Conservation (phyloP, 2,113 vertebrate genomes). For the Bufo bufo region DNA sequence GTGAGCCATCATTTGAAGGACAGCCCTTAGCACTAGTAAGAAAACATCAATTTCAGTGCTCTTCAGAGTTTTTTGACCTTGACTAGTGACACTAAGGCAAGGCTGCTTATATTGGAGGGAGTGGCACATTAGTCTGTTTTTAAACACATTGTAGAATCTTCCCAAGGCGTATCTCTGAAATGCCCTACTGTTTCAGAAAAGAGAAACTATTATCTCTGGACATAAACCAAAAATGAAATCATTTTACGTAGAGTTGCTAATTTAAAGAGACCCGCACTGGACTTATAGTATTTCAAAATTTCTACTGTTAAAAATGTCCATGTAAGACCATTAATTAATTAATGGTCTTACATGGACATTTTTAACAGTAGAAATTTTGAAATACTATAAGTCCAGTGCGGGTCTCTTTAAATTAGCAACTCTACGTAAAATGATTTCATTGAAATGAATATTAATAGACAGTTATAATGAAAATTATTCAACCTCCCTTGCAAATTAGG, state of each 20-base stretch:
- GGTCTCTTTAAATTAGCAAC: not conserved
- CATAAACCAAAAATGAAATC: slow-evolving; percentile 34
- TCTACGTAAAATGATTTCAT: slow-evolving; percentile 24
- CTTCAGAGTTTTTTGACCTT: not conserved
- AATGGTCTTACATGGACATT: too few relatives aligned
- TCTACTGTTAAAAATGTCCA: too few relatives aligned
- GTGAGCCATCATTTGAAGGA: not conserved
- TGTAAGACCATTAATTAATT: not conserved
- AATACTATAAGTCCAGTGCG: too few relatives aligned
- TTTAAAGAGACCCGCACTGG: not conserved
- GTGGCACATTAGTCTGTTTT: slow-evolving; percentile 22
- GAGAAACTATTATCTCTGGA: slow-evolving; percentile 47
- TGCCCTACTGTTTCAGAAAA: slow-evolving; percentile 42
- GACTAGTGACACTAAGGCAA: slow-evolving; percentile 9
- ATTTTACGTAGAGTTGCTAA: not conserved
- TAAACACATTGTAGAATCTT: slow-evolving; percentile 31
- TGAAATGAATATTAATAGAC: not conserved
- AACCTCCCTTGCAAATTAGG: too few relatives aligned
- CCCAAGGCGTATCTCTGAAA: slow-evolving; percentile 37
- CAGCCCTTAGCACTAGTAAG: not conserved
- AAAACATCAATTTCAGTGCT: not conserved
- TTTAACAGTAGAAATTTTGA: too few relatives aligned
- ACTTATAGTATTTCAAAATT: too few relatives aligned
- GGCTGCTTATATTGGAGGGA: slow-evolving; percentile 50
- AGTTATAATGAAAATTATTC: too few relatives aligned